phyloP scores from a whole-genome alignment of 2,113 vertebrate genomes.

The Deroptyus accipitrinus region DNA sequence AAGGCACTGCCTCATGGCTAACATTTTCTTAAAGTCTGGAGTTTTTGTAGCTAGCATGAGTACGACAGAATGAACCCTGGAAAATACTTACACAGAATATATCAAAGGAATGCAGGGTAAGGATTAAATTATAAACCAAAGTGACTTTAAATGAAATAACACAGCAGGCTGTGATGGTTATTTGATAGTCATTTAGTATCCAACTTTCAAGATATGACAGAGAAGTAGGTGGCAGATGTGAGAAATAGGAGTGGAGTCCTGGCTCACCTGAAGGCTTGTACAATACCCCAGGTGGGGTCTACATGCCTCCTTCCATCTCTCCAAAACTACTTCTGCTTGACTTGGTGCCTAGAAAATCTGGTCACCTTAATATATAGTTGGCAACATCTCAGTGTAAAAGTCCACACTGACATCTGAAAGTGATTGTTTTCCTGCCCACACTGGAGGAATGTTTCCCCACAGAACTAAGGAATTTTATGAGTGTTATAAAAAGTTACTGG shows the following conservation, averaged over 20 bases:
- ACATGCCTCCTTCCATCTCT: not conserved
- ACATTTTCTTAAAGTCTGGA: not conserved
- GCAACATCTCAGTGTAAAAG: not conserved
- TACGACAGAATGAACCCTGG: not conserved
- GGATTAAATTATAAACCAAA: not conserved
- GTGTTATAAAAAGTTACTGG: conserved; percentile 85
- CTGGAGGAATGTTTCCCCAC: conserved; percentile 65
- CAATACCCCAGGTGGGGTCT: not conserved
- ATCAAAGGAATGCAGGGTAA: conserved; percentile 6
- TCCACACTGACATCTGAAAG: conserved; percentile 49
- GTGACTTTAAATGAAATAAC: not conserved
- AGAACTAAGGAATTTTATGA: conserved; percentile 65
- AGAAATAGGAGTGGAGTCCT: not conserved
- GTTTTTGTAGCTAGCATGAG: not conserved
- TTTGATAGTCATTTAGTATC: not conserved
- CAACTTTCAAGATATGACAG: rapidly evolving
- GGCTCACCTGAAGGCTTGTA: not conserved
- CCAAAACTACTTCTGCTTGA: not conserved
- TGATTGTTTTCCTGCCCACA: conserved; percentile 27
- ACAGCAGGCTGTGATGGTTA: not conserved
- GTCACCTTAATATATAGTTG: not conserved
- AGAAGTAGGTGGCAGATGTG: not conserved
- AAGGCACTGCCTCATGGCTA: not conserved
- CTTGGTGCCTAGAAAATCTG: not conserved
- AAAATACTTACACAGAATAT: not conserved